Conservation (phyloP, 2,113 vertebrate genomes). For the Periophthalmus modestus region DNA sequence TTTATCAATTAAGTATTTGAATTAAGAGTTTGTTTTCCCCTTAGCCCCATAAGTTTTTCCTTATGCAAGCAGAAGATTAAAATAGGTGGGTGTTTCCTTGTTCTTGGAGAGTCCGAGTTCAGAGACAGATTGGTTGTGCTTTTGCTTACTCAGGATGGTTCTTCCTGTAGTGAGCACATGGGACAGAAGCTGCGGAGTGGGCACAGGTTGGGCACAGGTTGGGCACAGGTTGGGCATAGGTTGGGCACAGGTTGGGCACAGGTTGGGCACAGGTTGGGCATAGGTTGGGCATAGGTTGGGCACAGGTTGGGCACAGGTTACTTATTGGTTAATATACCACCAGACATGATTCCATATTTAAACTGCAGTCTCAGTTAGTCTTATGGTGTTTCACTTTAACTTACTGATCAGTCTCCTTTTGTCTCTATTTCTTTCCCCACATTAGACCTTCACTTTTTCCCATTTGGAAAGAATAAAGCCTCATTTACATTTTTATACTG, state of each 20-base stretch:
- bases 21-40: constrained; percentile 9
- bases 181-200: constrained; percentile 19
- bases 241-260: neutral
- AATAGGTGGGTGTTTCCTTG: constrained; percentile 7
- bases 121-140: constrained; percentile 7
- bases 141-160: constrained; percentile 5
- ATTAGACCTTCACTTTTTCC: neutral
- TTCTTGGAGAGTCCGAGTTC: constrained; percentile 16
- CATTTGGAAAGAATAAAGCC: neutral
- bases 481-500: neutral
- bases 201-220: neutral
- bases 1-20: too few relatives aligned
- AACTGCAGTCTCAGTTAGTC: neutral
- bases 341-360: neutral
- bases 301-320: too few relatives aligned
- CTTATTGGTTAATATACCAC: too few relatives aligned
- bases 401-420: neutral
- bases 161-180: constrained; percentile 16
- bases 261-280: too few relatives aligned
- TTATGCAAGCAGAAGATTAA: constrained; percentile 9
- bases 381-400: neutral
- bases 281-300: too few relatives aligned
- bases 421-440: neutral
- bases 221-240: too few relatives aligned
- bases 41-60: neutral